Evolutionary conservation across 1,140 invertebrate genomes (phyloP), one percentile per base, ranked within the genome.

Genomic region (Drusus annulatus): DNA sequence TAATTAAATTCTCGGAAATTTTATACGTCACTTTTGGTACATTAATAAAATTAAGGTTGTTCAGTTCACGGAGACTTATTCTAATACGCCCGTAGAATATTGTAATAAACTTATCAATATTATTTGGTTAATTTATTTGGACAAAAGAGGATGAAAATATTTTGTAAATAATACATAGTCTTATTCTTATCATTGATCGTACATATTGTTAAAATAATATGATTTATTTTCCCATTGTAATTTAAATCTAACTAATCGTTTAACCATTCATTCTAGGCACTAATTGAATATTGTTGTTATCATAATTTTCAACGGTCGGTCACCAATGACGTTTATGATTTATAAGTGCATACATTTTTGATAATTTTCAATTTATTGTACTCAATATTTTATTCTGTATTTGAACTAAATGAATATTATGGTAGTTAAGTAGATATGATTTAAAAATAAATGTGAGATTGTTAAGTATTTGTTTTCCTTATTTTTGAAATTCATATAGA

Each of bases 71-170:
- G 36, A 45, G 36, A 45, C 36, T 45, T 45, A 13, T 45, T 45
- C 36, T 45, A 45, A 45, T 45, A 45, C 10, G 36, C 36, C 36
- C 36, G 13, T 36, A 45, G 36, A 45, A 45, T 45, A 45, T 45
- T 45, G 36, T 45, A 45, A 45, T 45, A 13, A 45, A 45, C 10
- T 45, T 60, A 10, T 17, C 56, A 21, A 17, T 60, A 23, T 60
- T 19, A 21, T 60, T 60, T 60, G 85, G 86, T 85, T 82, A 60
- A 83, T 87, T 86, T 86, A 87, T 87, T 88, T 87, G 87, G 86
- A 85, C 85, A 84, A 86, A 86, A 45, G 36, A 45, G 36, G 86
- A 86, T 87, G 84, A 84, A 83, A 84, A 86, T 84, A 84, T 85
- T 83, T 82, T 62, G 75, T 83, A 45, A 45, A 45, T 45, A 45